Conservation (phyloP, 2,888 invertebrate species). For the Epsilonema sp. region DNA sequence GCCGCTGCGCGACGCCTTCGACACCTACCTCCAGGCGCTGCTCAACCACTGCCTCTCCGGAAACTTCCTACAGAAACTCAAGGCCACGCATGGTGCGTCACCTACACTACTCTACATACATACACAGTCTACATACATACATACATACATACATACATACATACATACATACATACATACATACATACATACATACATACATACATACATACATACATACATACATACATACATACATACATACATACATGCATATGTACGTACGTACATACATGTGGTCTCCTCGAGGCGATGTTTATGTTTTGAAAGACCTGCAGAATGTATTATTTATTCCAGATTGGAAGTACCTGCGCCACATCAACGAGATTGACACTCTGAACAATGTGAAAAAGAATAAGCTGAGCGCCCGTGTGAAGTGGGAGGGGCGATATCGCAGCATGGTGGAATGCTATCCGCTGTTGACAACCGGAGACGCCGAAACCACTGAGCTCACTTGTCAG, state of each 20-base stretch:
- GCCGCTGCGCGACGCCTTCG: slow-evolving; percentile 6
- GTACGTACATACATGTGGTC: no score
- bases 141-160: no score
- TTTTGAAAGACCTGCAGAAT: no score
- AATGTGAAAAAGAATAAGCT: slow-evolving; percentile 2
- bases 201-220: no score
- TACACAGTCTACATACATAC: no score
- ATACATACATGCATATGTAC: no score
- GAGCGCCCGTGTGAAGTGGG: slow-evolving; percentile 1
- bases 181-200: no score
- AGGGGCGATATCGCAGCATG: neutral
- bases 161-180: no score
- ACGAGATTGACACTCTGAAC: slow-evolving; percentile 7
- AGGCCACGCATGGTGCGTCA: neutral
- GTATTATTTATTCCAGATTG: slow-evolving; percentile 4
- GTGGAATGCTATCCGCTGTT: slow-evolving; percentile 5
- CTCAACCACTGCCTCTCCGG: slow-evolving; percentile 6
- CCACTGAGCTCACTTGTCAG: slow-evolving; percentile 5
- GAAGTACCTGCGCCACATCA: slow-evolving; percentile 4
- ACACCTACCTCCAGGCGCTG: slow-evolving; percentile 7
- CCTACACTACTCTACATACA: no score
- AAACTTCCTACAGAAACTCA: slow-evolving; percentile 4
- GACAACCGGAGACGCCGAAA: slow-evolving; percentile 4
- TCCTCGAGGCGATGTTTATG: no score
- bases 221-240: no score